phyloP scores from a whole-genome alignment of 2,113 vertebrate genomes.

The Perca flavescens region DNA sequence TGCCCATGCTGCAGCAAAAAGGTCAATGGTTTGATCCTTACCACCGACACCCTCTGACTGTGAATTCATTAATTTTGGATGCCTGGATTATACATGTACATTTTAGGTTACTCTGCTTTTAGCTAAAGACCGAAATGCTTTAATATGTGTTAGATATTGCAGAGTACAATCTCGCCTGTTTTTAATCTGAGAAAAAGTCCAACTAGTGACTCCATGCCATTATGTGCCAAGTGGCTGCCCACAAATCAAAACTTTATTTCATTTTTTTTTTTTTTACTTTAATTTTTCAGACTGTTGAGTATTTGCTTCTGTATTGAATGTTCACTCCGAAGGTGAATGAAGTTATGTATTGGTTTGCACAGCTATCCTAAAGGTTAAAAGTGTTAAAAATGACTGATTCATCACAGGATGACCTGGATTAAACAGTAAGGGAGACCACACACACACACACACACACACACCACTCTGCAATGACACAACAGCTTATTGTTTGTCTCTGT shows the following conservation, averaged over 20 bases:
- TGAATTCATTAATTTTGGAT: slow-evolving; percentile 38
- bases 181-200: slow-evolving; percentile 13
- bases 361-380: slow-evolving; percentile 50
- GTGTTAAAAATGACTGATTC: slow-evolving; percentile 65
- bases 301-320: slow-evolving; percentile 67
- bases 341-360: slow-evolving; percentile 79
- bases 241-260: slow-evolving; percentile 42
- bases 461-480: slow-evolving; percentile 61
- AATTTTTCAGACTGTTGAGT: slow-evolving; percentile 28
- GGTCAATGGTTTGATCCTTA: slow-evolving; percentile 35
- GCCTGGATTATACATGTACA: slow-evolving; percentile 5
- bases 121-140: slow-evolving; percentile 58
- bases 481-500: slow-evolving; percentile 73
- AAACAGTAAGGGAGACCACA: slow-evolving; percentile 62
- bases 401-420: slow-evolving; percentile 45
- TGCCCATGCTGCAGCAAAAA: slow-evolving; percentile 26
- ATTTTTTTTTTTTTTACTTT: slow-evolving; percentile 2
- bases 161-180: slow-evolving; percentile 55
- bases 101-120: slow-evolving; percentile 52
- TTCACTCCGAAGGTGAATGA: slow-evolving; percentile 79
- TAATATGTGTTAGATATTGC: slow-evolving; percentile 49
- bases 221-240: slow-evolving; percentile 57
- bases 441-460: slow-evolving; percentile 37
- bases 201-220: slow-evolving; percentile 3
- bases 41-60: slow-evolving; percentile 52